Conservation (phyloP, 2,113 vertebrate species). For the Calypte anna region DNA sequence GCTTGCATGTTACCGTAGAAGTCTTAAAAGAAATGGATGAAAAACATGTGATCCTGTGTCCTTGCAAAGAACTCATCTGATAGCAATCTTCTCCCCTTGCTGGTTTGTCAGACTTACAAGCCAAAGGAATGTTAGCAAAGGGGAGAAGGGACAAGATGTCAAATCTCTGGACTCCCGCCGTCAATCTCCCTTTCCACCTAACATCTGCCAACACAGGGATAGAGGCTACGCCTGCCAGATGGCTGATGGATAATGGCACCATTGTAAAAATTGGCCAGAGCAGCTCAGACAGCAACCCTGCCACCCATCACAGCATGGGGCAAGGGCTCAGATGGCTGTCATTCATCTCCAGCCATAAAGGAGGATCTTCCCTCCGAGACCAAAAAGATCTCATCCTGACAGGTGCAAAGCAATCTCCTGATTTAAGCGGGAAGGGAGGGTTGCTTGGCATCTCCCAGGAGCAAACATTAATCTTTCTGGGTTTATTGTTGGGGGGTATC, state of each 20-base stretch:
- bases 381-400: not conserved
- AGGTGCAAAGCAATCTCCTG: not conserved
- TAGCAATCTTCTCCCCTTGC: slow-evolving; percentile 13
- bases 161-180: not conserved
- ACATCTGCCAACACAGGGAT: slow-evolving; percentile 48
- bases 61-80: slow-evolving; percentile 24
- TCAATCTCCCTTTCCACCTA: slow-evolving; percentile 30
- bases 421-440: not conserved
- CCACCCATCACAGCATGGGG: slow-evolving; percentile 35
- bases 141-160: slow-evolving; percentile 41
- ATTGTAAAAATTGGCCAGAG: slow-evolving; percentile 55
- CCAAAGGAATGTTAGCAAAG: slow-evolving; percentile 62
- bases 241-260: slow-evolving; percentile 42
- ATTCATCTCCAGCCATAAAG: slow-evolving; percentile 22
- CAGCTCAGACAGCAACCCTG: slow-evolving; percentile 39
- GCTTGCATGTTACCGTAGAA: not conserved
- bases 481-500: not conserved
- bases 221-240: slow-evolving; percentile 50
- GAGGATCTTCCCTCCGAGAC: not conserved
- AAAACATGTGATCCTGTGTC: not conserved
- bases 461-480: not conserved
- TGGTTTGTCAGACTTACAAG: slow-evolving; percentile 46
- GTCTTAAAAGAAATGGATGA: not conserved
- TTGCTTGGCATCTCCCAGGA: not conserved
- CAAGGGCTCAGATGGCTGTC: slow-evolving; percentile 12